A percentile compares a stretch with the other conserved stretches of the same genome.
These are phyloP conservation scores for Teleogryllus oceanicus DNA, from an alignment of 2,888 invertebrate species.

Conservation along the genomic window DNA sequence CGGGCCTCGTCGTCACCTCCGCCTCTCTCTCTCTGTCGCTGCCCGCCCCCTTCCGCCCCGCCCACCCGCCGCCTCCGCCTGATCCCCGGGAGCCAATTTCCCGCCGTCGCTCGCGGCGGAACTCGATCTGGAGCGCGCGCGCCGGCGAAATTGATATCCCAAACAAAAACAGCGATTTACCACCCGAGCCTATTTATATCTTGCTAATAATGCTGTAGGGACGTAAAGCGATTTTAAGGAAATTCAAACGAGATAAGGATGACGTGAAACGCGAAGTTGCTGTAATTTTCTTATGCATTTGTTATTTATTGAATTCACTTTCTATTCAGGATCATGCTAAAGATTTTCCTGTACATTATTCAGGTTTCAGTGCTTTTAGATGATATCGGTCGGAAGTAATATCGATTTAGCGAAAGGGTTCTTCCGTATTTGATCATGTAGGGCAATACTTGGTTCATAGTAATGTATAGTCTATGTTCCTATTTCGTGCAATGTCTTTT, in stretches of 20 bases:
- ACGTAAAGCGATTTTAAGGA: neutral
- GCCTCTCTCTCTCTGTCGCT: neutral
- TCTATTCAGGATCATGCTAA: neutral
- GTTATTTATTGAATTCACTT: neutral
- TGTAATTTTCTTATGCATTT: neutral
- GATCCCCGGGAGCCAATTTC: neutral
- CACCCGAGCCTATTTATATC: neutral
- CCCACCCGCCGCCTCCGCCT: neutral
- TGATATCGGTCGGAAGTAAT: too few relatives aligned
- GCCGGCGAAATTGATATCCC: neutral
- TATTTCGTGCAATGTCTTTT: too few relatives aligned
- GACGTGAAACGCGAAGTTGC: too few relatives aligned
- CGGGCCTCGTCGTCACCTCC: neutral
- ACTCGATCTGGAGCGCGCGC: neutral
- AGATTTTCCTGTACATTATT: too few relatives aligned
- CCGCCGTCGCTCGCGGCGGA: neutral
- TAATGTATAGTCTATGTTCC: too few relatives aligned
- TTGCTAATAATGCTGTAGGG: neutral
- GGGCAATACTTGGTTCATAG: too few relatives aligned
- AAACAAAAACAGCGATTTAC: conserved; percentile 6
- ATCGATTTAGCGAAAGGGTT: too few relatives aligned
- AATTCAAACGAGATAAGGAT: too few relatives aligned
- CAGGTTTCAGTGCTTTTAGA: too few relatives aligned
- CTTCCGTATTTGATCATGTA: too few relatives aligned
- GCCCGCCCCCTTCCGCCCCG: neutral